Base-by-base conservation (phyloP, 2,113 vertebrate species). In the Tragelaphus scriptus region DNA sequence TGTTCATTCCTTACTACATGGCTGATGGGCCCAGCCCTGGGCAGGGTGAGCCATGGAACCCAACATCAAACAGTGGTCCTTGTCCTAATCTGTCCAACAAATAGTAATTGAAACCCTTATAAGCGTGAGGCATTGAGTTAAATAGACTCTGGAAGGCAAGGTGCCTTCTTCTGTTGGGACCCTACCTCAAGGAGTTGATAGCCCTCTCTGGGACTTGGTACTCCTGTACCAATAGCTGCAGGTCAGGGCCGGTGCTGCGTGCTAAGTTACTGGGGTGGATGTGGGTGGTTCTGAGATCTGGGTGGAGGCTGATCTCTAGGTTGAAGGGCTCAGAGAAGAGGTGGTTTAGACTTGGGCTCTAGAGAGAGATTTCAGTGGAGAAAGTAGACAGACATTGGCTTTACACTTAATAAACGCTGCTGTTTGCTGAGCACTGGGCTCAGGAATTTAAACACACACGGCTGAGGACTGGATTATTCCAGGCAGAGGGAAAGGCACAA, bases 191-290 rank as follows among this genome's bases (percentile, higher is more conserved):
- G 49, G 82, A 21, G 30, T 61, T n/a, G 23, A 13, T 12, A 55
- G 10, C 49, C 15, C 28, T 2, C 53, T 2, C 0, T 14, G 21
- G 85, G 79, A 47, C 32, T 11, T 4, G 0, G 0, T 23, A 2
- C 23, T 32, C 13, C 53, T 4, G 14, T 17, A 7, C 2, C 2
- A 59, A 44, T 14, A 7, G 6, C n/a, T 6, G 1, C 6, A 23
- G 79, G 3, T 10, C 32, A 4, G 80, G 51, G 21, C 12, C 6
- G 5, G 51, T 0, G 1, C 61, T 5, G 0, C 1, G 1, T 47
- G n/a, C 93, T 16, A 0, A 26, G 11, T 40, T 56, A 12, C 14
- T 21, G 55, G 71, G 86, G 7, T 68, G 6, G 9, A 10, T 28
- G 36, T 65, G 26, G 13, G 44, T 40, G 17, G 13, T 36, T 55